Evolutionary conservation across 2,797 vertebrate species (phyloP), one percentile per base, ranked within the genome.

Genomic region (Mergus octosetaceus): DNA sequence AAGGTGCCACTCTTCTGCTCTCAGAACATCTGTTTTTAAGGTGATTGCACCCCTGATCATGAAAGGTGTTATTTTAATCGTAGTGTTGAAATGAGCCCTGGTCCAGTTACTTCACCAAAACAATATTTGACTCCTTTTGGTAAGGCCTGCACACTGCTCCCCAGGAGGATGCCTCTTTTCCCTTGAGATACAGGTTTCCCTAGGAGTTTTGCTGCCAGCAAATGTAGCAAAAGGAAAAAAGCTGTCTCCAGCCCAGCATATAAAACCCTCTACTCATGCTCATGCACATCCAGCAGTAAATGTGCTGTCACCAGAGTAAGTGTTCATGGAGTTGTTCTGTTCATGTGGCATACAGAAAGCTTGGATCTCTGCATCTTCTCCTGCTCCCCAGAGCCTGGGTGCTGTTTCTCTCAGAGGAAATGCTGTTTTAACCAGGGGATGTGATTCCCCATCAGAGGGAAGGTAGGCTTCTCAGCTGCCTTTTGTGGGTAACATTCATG

Each of bases 21-120:
- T 87, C 24, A 79, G n/a, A 83, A 64, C 45, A 41, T 71, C 28
- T 69, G 28, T 8, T 87, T 87, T 81, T 81, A 64, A 69, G 77
- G 41, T 85, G 58, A 34, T 80, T 89, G 69, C 28, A 65, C 19
- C 25, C 90, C 57, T 39, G 38, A 49, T 65, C 4, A 2, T 64
- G 32, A 65, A 76, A 68, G 36, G 28, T 13, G 4, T 4, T 49
- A 54, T 41, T 41, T 71, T 34, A 11, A 53, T 68, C 7, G 3
- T 60, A 10, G 10, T 38, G 39, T 65, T 89, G 84, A 70, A 88
- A 38, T 34, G 34, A 66, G 51, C 32, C 85, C 78, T 78, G 24
- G 10, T 57, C 24, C n/a, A 56, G n/a, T 79, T 78, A 38, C 58
- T 87, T 85, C 27, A 72, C 17, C 16, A 32, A 39, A 70, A 62